Base-by-base conservation (phyloP, 1,140 invertebrate genomes). In the Ceratina australensis region DNA sequence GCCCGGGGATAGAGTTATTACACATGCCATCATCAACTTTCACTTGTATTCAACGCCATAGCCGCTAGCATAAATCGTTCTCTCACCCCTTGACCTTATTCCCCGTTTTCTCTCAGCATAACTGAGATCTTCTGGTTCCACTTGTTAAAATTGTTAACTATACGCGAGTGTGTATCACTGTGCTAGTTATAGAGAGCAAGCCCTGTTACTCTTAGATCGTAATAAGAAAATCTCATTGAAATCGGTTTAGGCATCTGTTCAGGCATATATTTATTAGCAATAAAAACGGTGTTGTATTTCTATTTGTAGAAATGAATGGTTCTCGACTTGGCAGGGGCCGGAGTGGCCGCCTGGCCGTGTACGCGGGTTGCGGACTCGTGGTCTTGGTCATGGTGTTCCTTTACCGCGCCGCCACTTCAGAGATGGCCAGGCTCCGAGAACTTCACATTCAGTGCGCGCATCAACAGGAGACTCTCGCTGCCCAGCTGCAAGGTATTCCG, bases 401-500 rank as follows among this genome's bases (percentile, higher is more conserved):
- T 13, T 93, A 92, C 67, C 89, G 89, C 54, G 88, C 89, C 59
- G 87, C 90, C 7, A 91, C 88, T 54, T 82, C 88, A 26, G 92
- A 93, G 79, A 91, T 93, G 87, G 67, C 87, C 63, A 90, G 90
- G 67, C 88, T 92, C 33, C 86, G 86, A 33, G 89, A 91, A 57
- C 82, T 89, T 57, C 86, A 93, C 33, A 86, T 89, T 52, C 89
- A 92, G 69, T 93, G 92, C 78, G 84, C 87, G 59, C 89, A 92
- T 78, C 91, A 93, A 73, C 91, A 93, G 67, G 92, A 93, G 67
- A 86, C 91, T 3, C 85, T 93, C 13, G 90, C 91, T 49, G 90
- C 88, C 54, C 92, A 93, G 72, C 87, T 93, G 24, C 92, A 93
- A 90, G 91, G 92, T 93, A 86, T 33, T 22, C n/a, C n/a, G n/a